Evolutionary conservation across 2,797 vertebrate species (phyloP).

Genomic region (Argentina silus): DNA sequence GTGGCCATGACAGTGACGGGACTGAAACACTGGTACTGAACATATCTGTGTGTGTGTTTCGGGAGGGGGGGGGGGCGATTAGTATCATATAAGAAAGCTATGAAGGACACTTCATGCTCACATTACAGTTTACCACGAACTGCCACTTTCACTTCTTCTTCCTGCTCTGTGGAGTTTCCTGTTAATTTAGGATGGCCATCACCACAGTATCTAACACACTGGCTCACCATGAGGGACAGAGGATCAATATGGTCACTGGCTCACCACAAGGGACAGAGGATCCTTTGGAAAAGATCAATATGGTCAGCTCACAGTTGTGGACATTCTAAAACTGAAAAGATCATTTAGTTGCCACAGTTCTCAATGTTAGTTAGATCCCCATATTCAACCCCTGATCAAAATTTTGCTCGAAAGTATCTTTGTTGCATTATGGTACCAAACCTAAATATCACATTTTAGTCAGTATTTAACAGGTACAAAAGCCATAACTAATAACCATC

Average conservation of each 20-base stretch:
- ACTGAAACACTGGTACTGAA: slow-evolving; percentile 51
- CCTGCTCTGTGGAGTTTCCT: slow-evolving; percentile 35
- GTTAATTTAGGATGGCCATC: not conserved
- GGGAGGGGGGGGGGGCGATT: slow-evolving; percentile 7
- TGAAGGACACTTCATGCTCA: slow-evolving; percentile 46
- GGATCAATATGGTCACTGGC: too few species aligned
- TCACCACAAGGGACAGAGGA: too few species aligned
- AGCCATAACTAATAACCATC: not conserved
- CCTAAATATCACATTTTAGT: not conserved
- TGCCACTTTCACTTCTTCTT: slow-evolving; percentile 68
- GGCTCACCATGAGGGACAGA: too few species aligned
- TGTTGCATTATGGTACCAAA: not conserved
- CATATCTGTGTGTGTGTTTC: slow-evolving; percentile 19
- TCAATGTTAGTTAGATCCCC: not conserved
- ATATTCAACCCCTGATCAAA: not conserved
- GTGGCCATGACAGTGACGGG: slow-evolving; percentile 32
- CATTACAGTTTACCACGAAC: slow-evolving; percentile 51
- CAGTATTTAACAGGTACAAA: not conserved
- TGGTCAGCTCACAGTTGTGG: not conserved
- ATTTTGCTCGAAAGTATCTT: not conserved
- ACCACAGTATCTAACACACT: too few species aligned
- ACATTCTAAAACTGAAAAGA: not conserved
- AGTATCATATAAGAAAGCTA: not conserved
- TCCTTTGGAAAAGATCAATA: too few species aligned
- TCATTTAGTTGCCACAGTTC: not conserved